These are phyloP conservation scores for Drosophila miranda DNA, from an alignment of 1,140 invertebrate species.

Conservation along the genomic window DNA sequence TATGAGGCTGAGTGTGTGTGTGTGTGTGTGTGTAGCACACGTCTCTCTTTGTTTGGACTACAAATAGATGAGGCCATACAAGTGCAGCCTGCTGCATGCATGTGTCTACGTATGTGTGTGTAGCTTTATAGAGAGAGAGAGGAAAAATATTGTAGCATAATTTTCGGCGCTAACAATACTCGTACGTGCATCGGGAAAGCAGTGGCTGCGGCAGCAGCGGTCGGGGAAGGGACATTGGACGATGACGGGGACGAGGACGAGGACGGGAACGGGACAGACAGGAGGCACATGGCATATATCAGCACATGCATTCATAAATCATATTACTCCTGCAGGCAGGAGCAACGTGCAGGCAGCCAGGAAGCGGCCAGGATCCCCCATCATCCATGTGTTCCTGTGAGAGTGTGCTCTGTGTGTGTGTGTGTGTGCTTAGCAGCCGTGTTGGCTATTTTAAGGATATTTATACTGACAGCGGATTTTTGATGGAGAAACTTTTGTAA, in stretches of 20 bases:
- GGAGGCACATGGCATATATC: slow-evolving; percentile 71
- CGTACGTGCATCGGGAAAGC: slow-evolving; percentile 30
- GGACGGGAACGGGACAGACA: slow-evolving; percentile 27
- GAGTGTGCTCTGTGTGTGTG: slow-evolving; percentile 9
- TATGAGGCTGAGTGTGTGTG: slow-evolving; percentile 1
- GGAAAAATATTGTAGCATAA: slow-evolving; percentile 79
- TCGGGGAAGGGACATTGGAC: background rate
- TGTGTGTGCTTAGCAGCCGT: slow-evolving; percentile 59
- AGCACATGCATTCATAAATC: slow-evolving; percentile 81
- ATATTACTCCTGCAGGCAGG: slow-evolving; percentile 70
- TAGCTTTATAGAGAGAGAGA: slow-evolving; percentile 39
- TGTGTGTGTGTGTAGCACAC: slow-evolving; percentile 49
- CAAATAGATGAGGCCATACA: slow-evolving; percentile 68
- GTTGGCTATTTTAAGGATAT: slow-evolving; percentile 81
- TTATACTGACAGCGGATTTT: slow-evolving; percentile 82
- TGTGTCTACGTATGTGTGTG: slow-evolving; percentile 5
- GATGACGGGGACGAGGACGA: background rate
- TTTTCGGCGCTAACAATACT: slow-evolving; percentile 76
- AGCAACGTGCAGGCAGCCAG: slow-evolving; percentile 70
- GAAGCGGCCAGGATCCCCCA: slow-evolving; percentile 62
- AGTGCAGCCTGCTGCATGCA: slow-evolving; percentile 17
- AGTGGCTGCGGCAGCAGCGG: background rate
- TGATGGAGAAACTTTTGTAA: slow-evolving; percentile 82
- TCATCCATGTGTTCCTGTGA: slow-evolving; percentile 27
- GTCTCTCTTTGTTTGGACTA: slow-evolving; percentile 70